Conservation (phyloP, 1,140 invertebrate genomes). For the Pinna nobilis region DNA sequence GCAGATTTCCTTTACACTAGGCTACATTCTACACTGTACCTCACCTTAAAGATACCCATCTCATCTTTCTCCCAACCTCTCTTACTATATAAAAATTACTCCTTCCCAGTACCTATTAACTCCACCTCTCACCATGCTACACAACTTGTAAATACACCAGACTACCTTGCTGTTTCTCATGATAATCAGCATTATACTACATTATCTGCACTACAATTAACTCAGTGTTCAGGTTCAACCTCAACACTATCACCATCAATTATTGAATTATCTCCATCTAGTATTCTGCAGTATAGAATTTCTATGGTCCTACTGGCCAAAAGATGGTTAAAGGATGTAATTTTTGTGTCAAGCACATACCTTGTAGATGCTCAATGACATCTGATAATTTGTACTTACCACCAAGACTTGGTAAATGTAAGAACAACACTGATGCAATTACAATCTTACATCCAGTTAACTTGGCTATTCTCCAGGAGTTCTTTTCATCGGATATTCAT, state of each 20-base stretch:
- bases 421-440: constrained; percentile 13
- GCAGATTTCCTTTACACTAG: constrained; percentile 24
- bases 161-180: constrained; percentile 24
- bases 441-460: constrained; percentile 27
- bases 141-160: constrained; percentile 15
- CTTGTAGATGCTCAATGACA: constrained; percentile 13
- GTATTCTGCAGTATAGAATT: constrained; percentile 15
- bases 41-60: constrained; percentile 28
- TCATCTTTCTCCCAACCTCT: constrained; percentile 9
- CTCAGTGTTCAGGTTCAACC: constrained; percentile 5
- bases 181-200: constrained; percentile 10
- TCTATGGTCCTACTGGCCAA: constrained; percentile 4
- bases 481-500: constrained; percentile 10
- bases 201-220: background rate
- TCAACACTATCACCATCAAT: constrained; percentile 5
- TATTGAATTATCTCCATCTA: constrained; percentile 12
- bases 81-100: constrained; percentile 18
- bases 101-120: constrained; percentile 18
- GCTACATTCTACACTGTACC: constrained; percentile 16
- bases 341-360: constrained; percentile 11
- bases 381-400: constrained; percentile 3
- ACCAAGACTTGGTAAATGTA: constrained; percentile 30
- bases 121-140: constrained; percentile 12
- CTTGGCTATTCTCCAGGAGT: constrained; percentile 17
- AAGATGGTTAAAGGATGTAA: background rate